Conservation (phyloP, 2,113 vertebrate genomes). For the Gila orcuttii region DNA sequence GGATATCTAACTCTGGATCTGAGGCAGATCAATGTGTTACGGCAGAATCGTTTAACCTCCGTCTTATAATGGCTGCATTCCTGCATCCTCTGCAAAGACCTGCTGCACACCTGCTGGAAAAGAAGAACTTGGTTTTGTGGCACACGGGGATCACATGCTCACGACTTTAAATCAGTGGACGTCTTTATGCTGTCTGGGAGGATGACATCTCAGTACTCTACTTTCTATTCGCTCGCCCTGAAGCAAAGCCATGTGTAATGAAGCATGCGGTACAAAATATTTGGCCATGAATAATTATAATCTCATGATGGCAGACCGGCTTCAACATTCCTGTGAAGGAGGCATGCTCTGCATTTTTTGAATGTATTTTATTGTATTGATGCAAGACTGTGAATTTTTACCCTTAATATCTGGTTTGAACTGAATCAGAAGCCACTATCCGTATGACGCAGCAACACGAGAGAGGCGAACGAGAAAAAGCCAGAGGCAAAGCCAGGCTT, state of each 20-base stretch:
- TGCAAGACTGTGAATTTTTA: not conserved
- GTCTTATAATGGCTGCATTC: slow-evolving; percentile 37
- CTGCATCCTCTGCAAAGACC: slow-evolving; percentile 50
- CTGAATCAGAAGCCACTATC: not conserved
- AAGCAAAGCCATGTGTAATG: slow-evolving; percentile 74
- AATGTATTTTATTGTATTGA: not conserved
- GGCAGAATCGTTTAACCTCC: slow-evolving; percentile 74
- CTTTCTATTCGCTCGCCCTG: slow-evolving; percentile 30
- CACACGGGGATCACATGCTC: slow-evolving; percentile 51
- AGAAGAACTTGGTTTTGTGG: slow-evolving; percentile 8
- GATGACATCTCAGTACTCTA: not conserved
- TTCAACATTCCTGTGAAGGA: not conserved
- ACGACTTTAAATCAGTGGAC: slow-evolving; percentile 17
- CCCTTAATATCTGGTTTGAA: not conserved
- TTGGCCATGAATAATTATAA: slow-evolving; percentile 64
- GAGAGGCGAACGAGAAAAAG: slow-evolving; percentile 50
- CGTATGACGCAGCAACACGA: slow-evolving; percentile 5
- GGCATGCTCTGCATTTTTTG: not conserved
- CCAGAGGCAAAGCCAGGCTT: slow-evolving; percentile 37
- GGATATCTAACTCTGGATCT: slow-evolving; percentile 71
- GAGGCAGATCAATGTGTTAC: slow-evolving; percentile 78
- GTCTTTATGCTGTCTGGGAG: not conserved
- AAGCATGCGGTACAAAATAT: slow-evolving; percentile 63
- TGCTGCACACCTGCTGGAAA: slow-evolving; percentile 41
- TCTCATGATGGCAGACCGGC: slow-evolving; percentile 48